Evolutionary conservation across 2,888 invertebrate species (phyloP).

Genomic region (Gnatocerus cornutus): DNA sequence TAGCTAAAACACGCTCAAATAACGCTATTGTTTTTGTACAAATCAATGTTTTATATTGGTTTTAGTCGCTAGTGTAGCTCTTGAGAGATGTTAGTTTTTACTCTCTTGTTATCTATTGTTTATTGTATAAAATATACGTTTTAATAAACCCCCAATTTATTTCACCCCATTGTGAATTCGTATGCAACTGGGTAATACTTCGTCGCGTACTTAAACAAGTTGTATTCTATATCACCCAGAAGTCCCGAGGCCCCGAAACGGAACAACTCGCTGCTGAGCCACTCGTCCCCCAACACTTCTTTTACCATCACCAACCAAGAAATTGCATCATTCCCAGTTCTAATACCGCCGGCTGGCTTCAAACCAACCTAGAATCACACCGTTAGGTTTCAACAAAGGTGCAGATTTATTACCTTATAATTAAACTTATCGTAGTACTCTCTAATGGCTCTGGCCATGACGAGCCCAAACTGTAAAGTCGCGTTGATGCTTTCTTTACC

Average conservation of each 20-base stretch:
- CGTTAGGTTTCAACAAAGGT: neutral
- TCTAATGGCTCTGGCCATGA: slow-evolving; percentile 95
- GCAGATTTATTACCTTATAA: slow-evolving; percentile 74
- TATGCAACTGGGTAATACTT: slow-evolving; percentile 62
- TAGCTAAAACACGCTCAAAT: slow-evolving; percentile 45
- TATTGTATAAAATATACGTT: slow-evolving; percentile 40
- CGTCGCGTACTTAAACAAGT: slow-evolving; percentile 71
- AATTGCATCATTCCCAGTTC: slow-evolving; percentile 87
- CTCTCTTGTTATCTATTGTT: slow-evolving; percentile 53
- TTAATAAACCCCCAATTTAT: neutral
- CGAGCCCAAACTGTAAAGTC: slow-evolving; percentile 89
- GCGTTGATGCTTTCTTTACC: slow-evolving; percentile 97
- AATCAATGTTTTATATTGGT: slow-evolving; percentile 61
- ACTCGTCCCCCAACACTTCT: slow-evolving; percentile 88
- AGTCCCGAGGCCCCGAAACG: slow-evolving; percentile 96
- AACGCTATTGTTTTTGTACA: slow-evolving; percentile 42
- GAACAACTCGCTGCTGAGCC: slow-evolving; percentile 87
- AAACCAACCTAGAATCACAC: slow-evolving; percentile 84
- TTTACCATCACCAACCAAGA: slow-evolving; percentile 90
- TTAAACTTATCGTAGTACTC: slow-evolving; percentile 83
- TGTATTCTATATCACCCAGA: slow-evolving; percentile 83
- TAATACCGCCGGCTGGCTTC: slow-evolving; percentile 98
- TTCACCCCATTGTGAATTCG: slow-evolving; percentile 66
- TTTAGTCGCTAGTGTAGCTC: slow-evolving; percentile 49
- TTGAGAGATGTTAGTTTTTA: slow-evolving; percentile 52